These are phyloP conservation scores for Drosophila algonquin DNA, from an alignment of 2,888 invertebrate species.

Conservation along the genomic window DNA sequence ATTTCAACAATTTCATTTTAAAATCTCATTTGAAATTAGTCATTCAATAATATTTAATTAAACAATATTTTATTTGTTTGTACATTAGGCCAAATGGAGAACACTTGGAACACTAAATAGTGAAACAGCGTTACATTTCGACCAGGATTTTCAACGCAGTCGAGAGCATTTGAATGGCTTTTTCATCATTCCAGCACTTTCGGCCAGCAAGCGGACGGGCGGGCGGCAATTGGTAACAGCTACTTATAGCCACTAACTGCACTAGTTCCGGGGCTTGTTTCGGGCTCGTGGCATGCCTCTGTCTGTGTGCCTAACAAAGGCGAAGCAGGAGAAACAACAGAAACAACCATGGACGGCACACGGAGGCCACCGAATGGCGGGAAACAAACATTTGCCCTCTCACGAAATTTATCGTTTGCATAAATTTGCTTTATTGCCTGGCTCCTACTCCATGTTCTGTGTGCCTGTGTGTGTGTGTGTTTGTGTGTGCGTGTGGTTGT, in stretches of 20 bases:
- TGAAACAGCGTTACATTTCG: neutral
- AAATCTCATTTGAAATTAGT: neutral
- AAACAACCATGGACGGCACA: constrained; percentile 6
- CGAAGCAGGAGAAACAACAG: constrained; percentile 18
- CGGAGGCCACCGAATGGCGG: constrained; percentile 38
- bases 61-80: neutral
- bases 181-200: constrained; percentile 4
- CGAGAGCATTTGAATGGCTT: constrained; percentile 16
- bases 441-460: constrained; percentile 46
- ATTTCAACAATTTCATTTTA: neutral
- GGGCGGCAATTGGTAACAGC: constrained; percentile 49
- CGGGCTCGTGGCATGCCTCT: neutral
- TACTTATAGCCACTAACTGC: constrained; percentile 67
- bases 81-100: neutral
- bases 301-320: constrained; percentile 2
- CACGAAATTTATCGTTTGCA: constrained; percentile 82
- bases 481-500: constrained; percentile 33
- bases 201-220: constrained; percentile 1
- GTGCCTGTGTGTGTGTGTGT: constrained; percentile 21
- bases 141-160: neutral
- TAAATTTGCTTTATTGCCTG: constrained; percentile 81
- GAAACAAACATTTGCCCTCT: constrained; percentile 78
- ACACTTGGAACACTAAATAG: no score
- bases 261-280: constrained; percentile 36
- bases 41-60: neutral